Percentiles rank a stretch among this genome's conserved stretches.
Conservation (phyloP, 2,113 vertebrate genomes). For the Grammomys dolichurus region DNA sequence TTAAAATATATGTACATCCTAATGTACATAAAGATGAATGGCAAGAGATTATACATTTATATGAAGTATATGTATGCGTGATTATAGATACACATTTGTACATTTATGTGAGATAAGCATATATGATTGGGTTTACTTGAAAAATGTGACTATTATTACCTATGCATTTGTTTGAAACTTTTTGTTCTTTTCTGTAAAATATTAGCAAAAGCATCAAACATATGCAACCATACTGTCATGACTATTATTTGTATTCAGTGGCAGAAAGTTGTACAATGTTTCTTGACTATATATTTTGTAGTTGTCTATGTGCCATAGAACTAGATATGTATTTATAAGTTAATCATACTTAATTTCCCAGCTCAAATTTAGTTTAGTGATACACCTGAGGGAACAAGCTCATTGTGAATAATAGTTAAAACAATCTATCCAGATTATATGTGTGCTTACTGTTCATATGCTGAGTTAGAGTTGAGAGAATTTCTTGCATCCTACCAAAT, state of each 20-base stretch:
- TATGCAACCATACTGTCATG: neutral
- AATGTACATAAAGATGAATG: neutral
- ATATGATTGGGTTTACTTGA: neutral
- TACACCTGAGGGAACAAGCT: neutral
- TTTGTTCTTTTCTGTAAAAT: neutral
- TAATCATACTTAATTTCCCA: neutral
- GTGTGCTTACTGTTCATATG: neutral
- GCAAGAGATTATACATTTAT: neutral
- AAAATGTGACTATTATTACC: neutral
- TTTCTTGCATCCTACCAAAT: neutral
- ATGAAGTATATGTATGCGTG: neutral
- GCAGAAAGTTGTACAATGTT: neutral
- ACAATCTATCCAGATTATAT: neutral
- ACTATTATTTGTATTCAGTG: neutral
- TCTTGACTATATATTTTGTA: neutral
- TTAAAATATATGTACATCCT: neutral
- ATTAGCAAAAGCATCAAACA: neutral
- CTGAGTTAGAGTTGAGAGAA: neutral
- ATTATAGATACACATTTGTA: neutral
- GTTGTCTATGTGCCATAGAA: neutral
- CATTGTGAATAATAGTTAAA: too few relatives aligned
- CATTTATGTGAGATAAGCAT: neutral
- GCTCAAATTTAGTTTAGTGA: neutral
- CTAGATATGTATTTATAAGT: neutral
- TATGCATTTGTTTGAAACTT: neutral